Evolutionary conservation across 2,888 invertebrate species (phyloP), one percentile per base, ranked within the genome.

Genomic region (Sinotaia quadrata): DNA sequence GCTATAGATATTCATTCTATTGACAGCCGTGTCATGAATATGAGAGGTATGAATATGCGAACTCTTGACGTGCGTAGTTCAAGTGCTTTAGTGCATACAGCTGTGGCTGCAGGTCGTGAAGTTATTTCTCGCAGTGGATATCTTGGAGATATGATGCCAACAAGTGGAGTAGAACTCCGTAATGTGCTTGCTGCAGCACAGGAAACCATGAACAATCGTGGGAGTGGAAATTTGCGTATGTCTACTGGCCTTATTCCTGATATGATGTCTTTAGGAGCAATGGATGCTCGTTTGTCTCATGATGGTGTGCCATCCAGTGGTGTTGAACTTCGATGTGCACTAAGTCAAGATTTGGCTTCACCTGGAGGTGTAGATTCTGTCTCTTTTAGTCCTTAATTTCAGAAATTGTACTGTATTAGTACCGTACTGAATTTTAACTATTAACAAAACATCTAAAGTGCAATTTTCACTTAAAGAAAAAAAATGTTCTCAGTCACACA

Each of bases 221-320:
- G 52, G 4, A 37, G 52, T 51, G 29, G 52, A 31, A 49, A 63
- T 33, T 41, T 65, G 12, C 65, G 65, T 12, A 54, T 65, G 41
- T 56, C 65, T 29, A 44, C 54, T 36, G 47, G 65, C 33, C 15
- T 65, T 27, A 54, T 65, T 52, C 65, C 65, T 2, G 65, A 65
- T 37, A 65, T 65, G 65, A 65, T 65, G 65, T 65, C 65, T 18
- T 44, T 65, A 44, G 65, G 65, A 5, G 65, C 65, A 37, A 65
- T 65, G 65, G 65, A 65, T 37, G 65, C 65, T 31, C 54, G 65
- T 4, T 34, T 65, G 12, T 41, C 63, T 7, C 63, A 54, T 51
- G 51, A 44, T n/a, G 41, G 56, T 36, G 56, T 27, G 21, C 29
- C 56, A 12, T 54, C 56, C 56, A 65, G 65, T 29, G 65, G 65